Evolutionary conservation across 2,113 vertebrate species (phyloP).

Genomic region (Muntiacus muntjak): DNA sequence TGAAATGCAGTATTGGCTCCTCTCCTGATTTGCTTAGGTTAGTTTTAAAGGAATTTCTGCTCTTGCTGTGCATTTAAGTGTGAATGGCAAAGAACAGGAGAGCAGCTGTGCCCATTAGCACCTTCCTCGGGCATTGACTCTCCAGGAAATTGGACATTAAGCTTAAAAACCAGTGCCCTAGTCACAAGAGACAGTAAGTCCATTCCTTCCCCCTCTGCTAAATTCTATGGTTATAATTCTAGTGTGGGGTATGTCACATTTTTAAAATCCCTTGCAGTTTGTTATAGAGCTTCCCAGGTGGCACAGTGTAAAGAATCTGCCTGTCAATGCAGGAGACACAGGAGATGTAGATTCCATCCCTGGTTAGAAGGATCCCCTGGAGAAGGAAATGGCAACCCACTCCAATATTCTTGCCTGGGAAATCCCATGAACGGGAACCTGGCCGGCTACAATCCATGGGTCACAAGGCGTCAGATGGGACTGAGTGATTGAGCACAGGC

Average conservation of each 20-base stretch:
- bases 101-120: not conserved
- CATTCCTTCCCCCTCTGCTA: not conserved
- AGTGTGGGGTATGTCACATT: not conserved
- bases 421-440: not conserved
- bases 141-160: not conserved
- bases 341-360: not conserved
- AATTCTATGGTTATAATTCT: not conserved
- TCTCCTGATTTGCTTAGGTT: not conserved
- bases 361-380: not conserved
- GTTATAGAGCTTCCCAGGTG: not conserved
- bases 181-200: not conserved
- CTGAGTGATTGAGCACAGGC: not conserved
- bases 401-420: not conserved
- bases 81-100: not conserved
- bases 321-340: not conserved
- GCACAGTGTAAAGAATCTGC: not conserved
- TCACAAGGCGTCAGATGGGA: not conserved
- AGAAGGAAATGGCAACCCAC: not conserved
- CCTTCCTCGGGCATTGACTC: not conserved
- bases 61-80: not conserved
- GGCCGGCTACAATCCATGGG: not conserved
- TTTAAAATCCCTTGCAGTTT: not conserved
- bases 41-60: not conserved
- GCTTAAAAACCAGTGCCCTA: not conserved
- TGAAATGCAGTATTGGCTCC: not conserved